Evolutionary conservation across 2,888 invertebrate species (phyloP).

Genomic region (Dysmachus trigonus): DNA sequence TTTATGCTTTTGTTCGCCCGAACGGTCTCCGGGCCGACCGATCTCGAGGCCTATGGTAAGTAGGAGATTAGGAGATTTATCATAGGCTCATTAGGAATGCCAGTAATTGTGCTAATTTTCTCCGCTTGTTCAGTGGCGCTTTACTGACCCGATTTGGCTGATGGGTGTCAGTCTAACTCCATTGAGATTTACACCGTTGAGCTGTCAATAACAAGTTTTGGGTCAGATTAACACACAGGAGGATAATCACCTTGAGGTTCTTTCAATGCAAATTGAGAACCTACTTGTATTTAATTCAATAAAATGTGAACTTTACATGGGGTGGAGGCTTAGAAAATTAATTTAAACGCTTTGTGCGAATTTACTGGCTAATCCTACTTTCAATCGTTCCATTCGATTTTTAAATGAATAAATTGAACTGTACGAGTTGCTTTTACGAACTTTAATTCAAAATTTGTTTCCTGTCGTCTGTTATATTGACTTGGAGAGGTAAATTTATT

Average conservation of each 20-base stretch:
- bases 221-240: not conserved
- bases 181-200: not conserved
- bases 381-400: too few relatives aligned
- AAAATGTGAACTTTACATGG: not conserved
- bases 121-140: not conserved
- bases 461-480: too few relatives aligned
- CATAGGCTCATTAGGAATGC: not conserved
- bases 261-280: not conserved
- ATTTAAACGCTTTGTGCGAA: not conserved
- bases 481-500: too few relatives aligned
- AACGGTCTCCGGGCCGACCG: not conserved
- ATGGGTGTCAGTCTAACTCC: not conserved
- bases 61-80: conserved; percentile 3
- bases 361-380: too few relatives aligned
- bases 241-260: not conserved
- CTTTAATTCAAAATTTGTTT: too few relatives aligned
- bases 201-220: not conserved
- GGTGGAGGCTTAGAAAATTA: not conserved
- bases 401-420: too few relatives aligned
- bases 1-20: conserved; percentile 10
- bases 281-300: not conserved
- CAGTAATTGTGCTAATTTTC: not conserved
- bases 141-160: not conserved
- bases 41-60: conserved; percentile 4
- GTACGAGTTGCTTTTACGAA: too few relatives aligned